These are phyloP conservation scores for Pterobdella sp. DNA, from an alignment of 2,888 invertebrate species.

Conservation along the genomic window DNA sequence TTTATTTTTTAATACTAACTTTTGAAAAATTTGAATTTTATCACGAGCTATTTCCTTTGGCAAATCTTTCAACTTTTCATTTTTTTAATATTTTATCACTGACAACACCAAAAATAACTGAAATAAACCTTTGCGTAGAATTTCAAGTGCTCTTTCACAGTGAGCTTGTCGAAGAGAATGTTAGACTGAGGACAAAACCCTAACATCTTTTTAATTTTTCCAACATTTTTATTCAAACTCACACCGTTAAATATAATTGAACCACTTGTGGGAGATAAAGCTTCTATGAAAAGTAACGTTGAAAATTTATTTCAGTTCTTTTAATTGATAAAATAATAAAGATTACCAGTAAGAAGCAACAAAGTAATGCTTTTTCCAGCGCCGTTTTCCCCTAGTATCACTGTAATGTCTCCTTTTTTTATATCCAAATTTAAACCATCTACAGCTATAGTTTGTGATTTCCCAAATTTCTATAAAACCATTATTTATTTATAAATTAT, in stretches of 20 bases:
- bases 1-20: constrained; percentile 40
- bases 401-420: constrained; percentile 74
- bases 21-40: too few relatives aligned
- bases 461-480: constrained; percentile 19
- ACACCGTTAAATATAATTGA: constrained; percentile 62
- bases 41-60: too few relatives aligned
- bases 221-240: constrained; percentile 60
- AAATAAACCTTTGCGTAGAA: constrained; percentile 71
- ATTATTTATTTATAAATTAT: too few relatives aligned
- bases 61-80: too few relatives aligned
- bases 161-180: constrained; percentile 69
- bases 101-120: too few relatives aligned
- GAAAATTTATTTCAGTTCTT: background rate
- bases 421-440: constrained; percentile 66
- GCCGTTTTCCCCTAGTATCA: constrained; percentile 77
- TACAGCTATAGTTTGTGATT: constrained; percentile 59
- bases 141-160: constrained; percentile 70
- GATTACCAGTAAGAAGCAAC: constrained; percentile 73
- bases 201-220: constrained; percentile 61
- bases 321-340: background rate
- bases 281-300: constrained; percentile 33
- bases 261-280: constrained; percentile 50
- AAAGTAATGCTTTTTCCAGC: constrained; percentile 87
- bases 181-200: constrained; percentile 80
- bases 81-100: too few relatives aligned